Evolutionary conservation across 2,797 vertebrate species (phyloP), one percentile per base, ranked within the genome.

Genomic region (Urocyon cinereoargenteus): DNA sequence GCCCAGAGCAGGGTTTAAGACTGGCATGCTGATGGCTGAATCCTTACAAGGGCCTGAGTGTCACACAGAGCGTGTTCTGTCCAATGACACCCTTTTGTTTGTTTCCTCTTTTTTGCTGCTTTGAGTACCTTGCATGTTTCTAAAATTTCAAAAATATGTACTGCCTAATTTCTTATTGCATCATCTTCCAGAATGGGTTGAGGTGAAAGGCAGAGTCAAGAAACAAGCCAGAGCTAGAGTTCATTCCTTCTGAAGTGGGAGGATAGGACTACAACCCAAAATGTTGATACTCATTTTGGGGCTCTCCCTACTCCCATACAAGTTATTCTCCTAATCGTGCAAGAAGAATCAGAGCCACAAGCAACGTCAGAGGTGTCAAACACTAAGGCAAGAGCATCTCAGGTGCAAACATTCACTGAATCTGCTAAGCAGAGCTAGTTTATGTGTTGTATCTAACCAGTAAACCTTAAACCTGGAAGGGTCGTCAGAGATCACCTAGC

Each of bases 141-240:
- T 94, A 82, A 85, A 93, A 96, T 84, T 78, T 92, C 81, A 91
- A 55, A 94, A 53, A 90, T 2, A 95, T 16, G 72, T n/a, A 86
- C n/a, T 31, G 24, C 59, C 21, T 6, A 88, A 94, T 45, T 78
- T 95, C 61, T 82, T 53, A 81, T n/a, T 94, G 64, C 28, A 66
- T 61, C 34, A 81, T 94, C 73, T 72, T 95, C 62, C 40, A 86
- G 78, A 85, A 91, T n/a, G 68, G 79, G 45, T 40, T 57, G 3
- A 21, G 57, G n/a, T 66, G 3, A 86, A 91, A 84, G 36, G 57
- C 55, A 40, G 49, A 70, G 59, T 88, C 40, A 62, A 87, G 55
- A 83, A 86, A 93, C 15, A 88, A 77, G 51, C 26, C 62, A 90
- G 77, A 73, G 5, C 4, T 45, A 14, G 62, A 95, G 49, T 68